Percentiles rank a stretch among this genome's conserved stretches.
Evolutionary conservation across 2,888 invertebrate species (phyloP).

Genomic region (Drosophila kanekoi): DNA sequence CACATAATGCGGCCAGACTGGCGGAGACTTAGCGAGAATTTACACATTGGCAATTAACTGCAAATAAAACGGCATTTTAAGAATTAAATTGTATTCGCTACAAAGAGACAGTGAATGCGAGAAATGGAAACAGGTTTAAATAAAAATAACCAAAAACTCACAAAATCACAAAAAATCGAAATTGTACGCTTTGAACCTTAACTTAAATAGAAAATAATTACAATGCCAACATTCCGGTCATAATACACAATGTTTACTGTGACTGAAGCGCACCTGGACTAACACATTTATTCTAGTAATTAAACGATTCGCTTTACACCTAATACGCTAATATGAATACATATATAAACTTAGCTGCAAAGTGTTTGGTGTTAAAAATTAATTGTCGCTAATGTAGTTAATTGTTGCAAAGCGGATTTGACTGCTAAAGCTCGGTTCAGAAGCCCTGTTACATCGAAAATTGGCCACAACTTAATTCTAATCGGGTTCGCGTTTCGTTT

Average conservation of each 20-base stretch:
- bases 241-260: too few relatives aligned
- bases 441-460: neutral
- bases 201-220: neutral
- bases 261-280: conserved; percentile 3
- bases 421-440: neutral
- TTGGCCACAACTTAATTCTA: conserved; percentile 8
- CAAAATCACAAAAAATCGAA: conserved; percentile 4
- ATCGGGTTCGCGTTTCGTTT: conserved; percentile 18
- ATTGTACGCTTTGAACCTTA: conserved; percentile 1
- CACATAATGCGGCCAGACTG: conserved; percentile 17
- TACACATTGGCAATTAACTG: conserved; percentile 19
- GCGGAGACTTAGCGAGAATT: conserved; percentile 7
- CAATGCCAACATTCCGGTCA: conserved; percentile 12
- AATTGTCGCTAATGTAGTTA: conserved; percentile 8
- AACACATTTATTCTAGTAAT: conserved; percentile 22
- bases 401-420: conserved; percentile 9
- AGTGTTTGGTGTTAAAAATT: conserved; percentile 13
- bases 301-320: neutral
- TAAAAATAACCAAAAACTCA: conserved; percentile 1
- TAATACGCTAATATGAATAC: conserved; percentile 13
- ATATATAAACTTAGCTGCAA: neutral
- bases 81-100: conserved; percentile 7
- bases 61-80: conserved; percentile 25
- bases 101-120: conserved; percentile 7
- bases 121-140: conserved; percentile 30